Base-by-base conservation (phyloP, 2,888 invertebrate genomes). In the Chaetogeoica ovagalla region DNA sequence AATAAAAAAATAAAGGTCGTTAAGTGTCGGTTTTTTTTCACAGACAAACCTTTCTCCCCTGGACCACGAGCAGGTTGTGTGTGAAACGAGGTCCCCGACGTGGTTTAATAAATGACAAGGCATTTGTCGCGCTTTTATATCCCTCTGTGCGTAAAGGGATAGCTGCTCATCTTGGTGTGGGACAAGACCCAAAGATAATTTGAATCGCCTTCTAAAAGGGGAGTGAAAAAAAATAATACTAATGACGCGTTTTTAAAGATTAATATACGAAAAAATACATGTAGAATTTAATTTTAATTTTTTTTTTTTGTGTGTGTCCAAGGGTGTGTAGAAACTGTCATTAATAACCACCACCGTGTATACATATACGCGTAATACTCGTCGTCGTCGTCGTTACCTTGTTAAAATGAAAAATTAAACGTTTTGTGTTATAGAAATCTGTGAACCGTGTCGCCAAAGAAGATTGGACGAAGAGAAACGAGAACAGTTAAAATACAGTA, bases 401-500 rank as follows among this genome's bases (percentile, higher is more conserved):
- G 55, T 71, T 65, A 71, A 30, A 70, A 77, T 69, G 60, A 62
- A 69, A 70, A 69, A 77, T 70, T 62, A 52, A 69, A 60, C 62
- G 43, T 72, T 79, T 68, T 83, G 69, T 83, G 69, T 83, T 83
- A 6, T 83, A 85, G 85, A 81, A 37, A 82, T 84, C 30, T 85
- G 85, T 81, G 79, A 82, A 73, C 83, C 83, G 21, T 85, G 85
- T 81, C 76, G 84, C 39, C 81, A 79, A 30, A 83, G 82, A 57
- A 83, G 84, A 43, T 72, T 84, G 57, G 84, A 84, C 60, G 83
- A 74, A 23, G 84, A 84, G 73, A 83, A 84, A 68, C 82, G 82
- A 71, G 84, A 84, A 62, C 83, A 83, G 43, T 82, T 84, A n/a
- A 83, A 83, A 69, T 85, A 85, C 73, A 83, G 82, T 13, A 83